A percentile compares a stretch with the other conserved stretches of the same genome.
Evolutionary conservation across 1,140 invertebrate genomes (phyloP).

Genomic region (Drosophila nigromelanica): DNA sequence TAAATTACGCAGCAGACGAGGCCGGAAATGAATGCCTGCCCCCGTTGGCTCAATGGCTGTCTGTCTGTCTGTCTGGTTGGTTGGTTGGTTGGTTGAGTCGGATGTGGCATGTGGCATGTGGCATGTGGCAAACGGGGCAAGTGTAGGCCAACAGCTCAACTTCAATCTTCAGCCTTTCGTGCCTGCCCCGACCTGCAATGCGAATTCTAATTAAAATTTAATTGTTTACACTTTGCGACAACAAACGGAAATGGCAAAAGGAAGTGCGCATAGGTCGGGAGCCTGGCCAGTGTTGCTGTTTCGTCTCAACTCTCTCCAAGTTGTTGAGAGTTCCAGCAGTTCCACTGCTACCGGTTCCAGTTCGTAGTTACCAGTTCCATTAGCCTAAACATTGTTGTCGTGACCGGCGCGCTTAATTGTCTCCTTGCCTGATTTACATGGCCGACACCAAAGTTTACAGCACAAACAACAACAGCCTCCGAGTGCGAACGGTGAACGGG

Average conservation of each 20-base stretch:
- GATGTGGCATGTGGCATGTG: slow-evolving; percentile 52
- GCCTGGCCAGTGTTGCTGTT: background rate
- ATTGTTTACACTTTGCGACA: slow-evolving; percentile 79
- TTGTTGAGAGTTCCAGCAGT: background rate
- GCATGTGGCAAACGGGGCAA: slow-evolving; percentile 31
- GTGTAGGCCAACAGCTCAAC: slow-evolving; percentile 10
- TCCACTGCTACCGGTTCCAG: slow-evolving; percentile 15
- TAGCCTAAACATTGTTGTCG: slow-evolving; percentile 73
- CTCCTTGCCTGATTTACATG: slow-evolving; percentile 72
- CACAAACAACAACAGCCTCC: slow-evolving; percentile 49
- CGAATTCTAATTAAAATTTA: slow-evolving; percentile 80
- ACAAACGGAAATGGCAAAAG: slow-evolving; percentile 63
- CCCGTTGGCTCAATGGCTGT: background rate
- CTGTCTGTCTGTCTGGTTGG: slow-evolving; percentile 4
- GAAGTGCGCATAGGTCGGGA: slow-evolving; percentile 33
- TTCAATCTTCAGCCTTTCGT: slow-evolving; percentile 21
- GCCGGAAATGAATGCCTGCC: slow-evolving; percentile 57
- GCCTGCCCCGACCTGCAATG: slow-evolving; percentile 58
- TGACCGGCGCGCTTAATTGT: slow-evolving; percentile 75
- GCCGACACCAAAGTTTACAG: slow-evolving; percentile 58
- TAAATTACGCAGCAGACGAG: slow-evolving; percentile 65
- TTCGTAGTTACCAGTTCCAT: slow-evolving; percentile 47
- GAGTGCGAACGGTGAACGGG: background rate
- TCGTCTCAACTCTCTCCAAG: background rate
- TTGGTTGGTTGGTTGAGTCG: slow-evolving; percentile 2